Percentiles rank a stretch among this genome's conserved stretches.
These are phyloP conservation scores for Eudemis profundana DNA, from an alignment of 2,888 invertebrate species.

Conservation along the genomic window DNA sequence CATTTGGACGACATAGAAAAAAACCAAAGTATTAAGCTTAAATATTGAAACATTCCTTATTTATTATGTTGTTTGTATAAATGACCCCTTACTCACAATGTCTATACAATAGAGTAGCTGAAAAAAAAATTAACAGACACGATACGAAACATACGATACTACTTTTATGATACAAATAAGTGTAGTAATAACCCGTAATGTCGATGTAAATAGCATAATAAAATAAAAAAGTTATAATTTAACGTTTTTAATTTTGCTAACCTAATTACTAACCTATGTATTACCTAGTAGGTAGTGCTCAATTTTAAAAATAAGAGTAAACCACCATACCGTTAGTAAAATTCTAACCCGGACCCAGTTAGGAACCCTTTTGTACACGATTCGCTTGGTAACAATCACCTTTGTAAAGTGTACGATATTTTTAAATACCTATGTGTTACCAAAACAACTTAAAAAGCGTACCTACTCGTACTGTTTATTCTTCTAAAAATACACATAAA, in stretches of 20 bases:
- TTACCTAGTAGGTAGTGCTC: too few relatives aligned
- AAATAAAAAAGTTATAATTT: constrained; percentile 2
- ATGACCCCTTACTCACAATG: constrained; percentile 2
- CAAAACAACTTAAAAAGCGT: too few relatives aligned
- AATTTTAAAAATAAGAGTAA: too few relatives aligned
- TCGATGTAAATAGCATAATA: constrained; percentile 28
- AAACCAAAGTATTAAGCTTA: constrained; percentile 21
- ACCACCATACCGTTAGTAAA: too few relatives aligned
- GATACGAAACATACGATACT: constrained; percentile 21
- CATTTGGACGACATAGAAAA: constrained; percentile 31
- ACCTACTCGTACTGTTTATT: too few relatives aligned
- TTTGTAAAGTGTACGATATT: too few relatives aligned
- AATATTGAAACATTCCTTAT: constrained; percentile 12
- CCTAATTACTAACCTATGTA: too few relatives aligned
- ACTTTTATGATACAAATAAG: constrained; percentile 3
- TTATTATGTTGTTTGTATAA: constrained; percentile 20
- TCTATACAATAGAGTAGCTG: background rate
- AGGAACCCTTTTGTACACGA: too few relatives aligned
- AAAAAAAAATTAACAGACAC: background rate
- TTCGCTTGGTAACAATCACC: too few relatives aligned
- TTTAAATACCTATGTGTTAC: too few relatives aligned
- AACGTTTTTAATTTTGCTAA: background rate
- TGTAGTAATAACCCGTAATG: constrained; percentile 11
- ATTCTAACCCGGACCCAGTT: too few relatives aligned
- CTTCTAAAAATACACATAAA: too few relatives aligned